phyloP scores from a whole-genome alignment of 2,113 vertebrate genomes.

The sheep (Ovis aries) region DNA sequence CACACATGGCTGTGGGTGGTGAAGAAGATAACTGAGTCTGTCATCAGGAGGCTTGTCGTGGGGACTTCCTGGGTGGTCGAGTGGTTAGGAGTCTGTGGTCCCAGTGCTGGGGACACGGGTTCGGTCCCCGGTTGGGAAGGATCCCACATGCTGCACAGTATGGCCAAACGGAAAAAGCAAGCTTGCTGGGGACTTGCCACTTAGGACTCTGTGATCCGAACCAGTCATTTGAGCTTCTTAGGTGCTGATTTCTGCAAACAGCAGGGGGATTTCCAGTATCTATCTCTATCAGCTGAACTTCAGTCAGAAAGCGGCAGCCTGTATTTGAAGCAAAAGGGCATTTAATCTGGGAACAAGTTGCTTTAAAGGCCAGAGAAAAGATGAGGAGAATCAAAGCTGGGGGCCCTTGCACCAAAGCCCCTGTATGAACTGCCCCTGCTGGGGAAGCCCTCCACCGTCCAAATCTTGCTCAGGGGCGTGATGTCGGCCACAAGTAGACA shows the following conservation, averaged over 20 bases:
- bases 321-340: neutral
- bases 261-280: neutral
- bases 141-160: neutral
- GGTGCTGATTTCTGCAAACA: neutral
- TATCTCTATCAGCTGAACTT: neutral
- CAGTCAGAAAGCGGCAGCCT: neutral
- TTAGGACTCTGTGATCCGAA: neutral
- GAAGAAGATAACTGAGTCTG: neutral
- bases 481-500: neutral
- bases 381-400: neutral
- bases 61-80: neutral
- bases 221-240: neutral
- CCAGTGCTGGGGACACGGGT: neutral
- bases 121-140: neutral
- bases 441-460: neutral
- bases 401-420: accelerated
- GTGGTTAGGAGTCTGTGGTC: neutral
- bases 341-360: neutral
- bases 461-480: too few species aligned
- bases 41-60: neutral
- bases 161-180: neutral
- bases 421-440: neutral
- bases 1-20: neutral
- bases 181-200: neutral
- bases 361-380: neutral